Conservation (phyloP, 2,888 invertebrate species). For the Lottia gigantea region DNA sequence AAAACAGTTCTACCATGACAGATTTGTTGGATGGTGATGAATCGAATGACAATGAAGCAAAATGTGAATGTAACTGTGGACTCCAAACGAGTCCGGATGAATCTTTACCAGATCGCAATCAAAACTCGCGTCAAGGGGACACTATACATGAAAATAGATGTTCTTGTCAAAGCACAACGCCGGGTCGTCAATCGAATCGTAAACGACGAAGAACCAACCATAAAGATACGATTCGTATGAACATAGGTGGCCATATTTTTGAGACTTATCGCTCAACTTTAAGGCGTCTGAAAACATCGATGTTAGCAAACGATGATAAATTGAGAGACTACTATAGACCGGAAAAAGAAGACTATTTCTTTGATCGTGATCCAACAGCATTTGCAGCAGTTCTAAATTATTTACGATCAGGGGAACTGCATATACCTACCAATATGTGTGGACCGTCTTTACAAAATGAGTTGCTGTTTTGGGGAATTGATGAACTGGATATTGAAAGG, state of each 20-base stretch:
- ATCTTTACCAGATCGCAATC: not conserved
- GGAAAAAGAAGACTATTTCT: conserved; percentile 54
- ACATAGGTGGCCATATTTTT: conserved; percentile 57
- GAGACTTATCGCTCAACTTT: conserved; percentile 56
- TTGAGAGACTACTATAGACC: conserved; percentile 49
- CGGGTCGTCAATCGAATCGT: not conserved
- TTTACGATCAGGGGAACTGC: conserved; percentile 60
- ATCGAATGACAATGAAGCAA: conserved; percentile 1
- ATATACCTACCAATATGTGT: conserved; percentile 60
- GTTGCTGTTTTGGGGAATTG: conserved; percentile 63
- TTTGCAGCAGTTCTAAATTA: conserved; percentile 60
- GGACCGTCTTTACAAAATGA: conserved; percentile 61
- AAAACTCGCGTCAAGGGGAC: not conserved
- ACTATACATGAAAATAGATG: not conserved
- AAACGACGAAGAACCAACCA: conserved; percentile 21
- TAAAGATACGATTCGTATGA: conserved; percentile 51
- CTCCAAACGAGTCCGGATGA: not conserved
- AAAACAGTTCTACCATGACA: conserved; percentile 12
- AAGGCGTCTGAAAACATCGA: conserved; percentile 42
- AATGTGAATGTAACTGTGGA: conserved; percentile 10
- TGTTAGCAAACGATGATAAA: conserved; percentile 48
- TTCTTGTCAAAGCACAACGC: conserved; percentile 9
- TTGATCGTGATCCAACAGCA: conserved; percentile 61
- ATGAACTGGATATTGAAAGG: conserved; percentile 60
- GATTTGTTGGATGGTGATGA: conserved; percentile 15